Percentiles rank a stretch among this genome's conserved stretches.
phyloP scores from a whole-genome alignment of 2,797 vertebrate species.

The Jordanella pulchra region DNA sequence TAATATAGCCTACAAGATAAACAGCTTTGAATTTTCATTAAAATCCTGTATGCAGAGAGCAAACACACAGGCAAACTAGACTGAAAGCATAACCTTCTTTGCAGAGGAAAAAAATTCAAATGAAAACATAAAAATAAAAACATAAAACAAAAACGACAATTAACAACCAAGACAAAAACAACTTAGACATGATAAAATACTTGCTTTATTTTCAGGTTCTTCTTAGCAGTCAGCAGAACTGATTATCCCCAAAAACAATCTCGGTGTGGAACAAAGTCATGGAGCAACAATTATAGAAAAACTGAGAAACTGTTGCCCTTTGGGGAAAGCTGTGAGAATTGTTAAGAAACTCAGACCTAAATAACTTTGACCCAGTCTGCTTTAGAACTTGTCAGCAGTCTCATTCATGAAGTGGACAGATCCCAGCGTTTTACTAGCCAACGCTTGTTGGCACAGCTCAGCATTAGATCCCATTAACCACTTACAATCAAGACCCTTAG shows the following conservation, averaged over 20 bases:
- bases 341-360: conserved; percentile 7
- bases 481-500: conserved; percentile 31
- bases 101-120: too few relatives aligned
- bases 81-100: too few relatives aligned
- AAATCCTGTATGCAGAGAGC: too few relatives aligned
- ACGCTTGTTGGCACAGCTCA: conserved; percentile 11
- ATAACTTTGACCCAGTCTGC: conserved; percentile 18
- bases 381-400: conserved; percentile 22
- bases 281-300: not conserved
- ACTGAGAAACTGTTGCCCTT: not conserved
- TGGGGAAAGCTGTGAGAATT: not conserved
- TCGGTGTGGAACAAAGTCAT: not conserved
- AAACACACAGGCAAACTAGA: too few relatives aligned
- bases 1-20: too few relatives aligned
- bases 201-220: not conserved
- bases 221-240: conserved; percentile 1
- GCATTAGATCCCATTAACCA: conserved; percentile 28
- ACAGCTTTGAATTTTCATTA: too few relatives aligned
- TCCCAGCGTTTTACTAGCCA: conserved; percentile 34
- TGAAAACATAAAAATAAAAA: too few relatives aligned
- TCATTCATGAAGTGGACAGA: conserved; percentile 32
- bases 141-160: too few relatives aligned
- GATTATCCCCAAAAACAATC: too few relatives aligned
- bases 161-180: too few relatives aligned
- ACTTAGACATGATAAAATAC: not conserved